These are phyloP conservation scores for Bhutanitis thaidina DNA, from an alignment of 2,888 invertebrate genomes.

Conservation along the genomic window DNA sequence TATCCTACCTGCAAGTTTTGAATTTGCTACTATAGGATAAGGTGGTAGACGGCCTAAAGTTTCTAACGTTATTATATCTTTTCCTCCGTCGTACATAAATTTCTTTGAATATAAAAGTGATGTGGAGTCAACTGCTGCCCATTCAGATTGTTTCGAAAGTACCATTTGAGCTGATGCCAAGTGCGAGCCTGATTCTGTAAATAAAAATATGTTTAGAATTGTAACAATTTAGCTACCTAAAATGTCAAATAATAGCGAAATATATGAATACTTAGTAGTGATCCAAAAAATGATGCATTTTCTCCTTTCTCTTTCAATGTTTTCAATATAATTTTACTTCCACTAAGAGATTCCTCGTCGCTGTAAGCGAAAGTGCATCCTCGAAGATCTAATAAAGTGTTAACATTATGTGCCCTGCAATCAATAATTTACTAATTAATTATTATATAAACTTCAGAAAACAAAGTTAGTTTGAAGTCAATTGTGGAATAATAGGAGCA, in stretches of 20 bases:
- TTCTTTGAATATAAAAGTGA: conserved; percentile 76
- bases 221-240: neutral
- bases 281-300: conserved; percentile 81
- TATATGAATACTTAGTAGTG: conserved; percentile 64
- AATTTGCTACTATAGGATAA: conserved; percentile 82
- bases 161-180: conserved; percentile 82
- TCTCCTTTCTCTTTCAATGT: conserved; percentile 78
- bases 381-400: conserved; percentile 76
- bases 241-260: neutral
- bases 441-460: conserved; percentile 22
- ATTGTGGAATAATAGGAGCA: conserved; percentile 58
- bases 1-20: conserved; percentile 72
- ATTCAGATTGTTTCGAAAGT: conserved; percentile 80
- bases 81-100: conserved; percentile 77
- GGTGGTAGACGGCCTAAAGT: conserved; percentile 84
- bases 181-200: conserved; percentile 79
- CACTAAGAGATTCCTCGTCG: conserved; percentile 75
- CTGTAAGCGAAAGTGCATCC: conserved; percentile 79
- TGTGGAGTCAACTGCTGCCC: conserved; percentile 83
- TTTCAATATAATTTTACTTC: conserved; percentile 75
- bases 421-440: conserved; percentile 5
- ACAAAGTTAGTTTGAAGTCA: conserved; percentile 45
- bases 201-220: conserved; percentile 12
- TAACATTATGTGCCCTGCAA: conserved; percentile 77
- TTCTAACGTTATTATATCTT: conserved; percentile 77